A percentile compares a stretch with the other conserved stretches of the same genome.
These are phyloP conservation scores for Gordius sp. DNA, from an alignment of 2,888 invertebrate genomes.

Conservation along the genomic window DNA sequence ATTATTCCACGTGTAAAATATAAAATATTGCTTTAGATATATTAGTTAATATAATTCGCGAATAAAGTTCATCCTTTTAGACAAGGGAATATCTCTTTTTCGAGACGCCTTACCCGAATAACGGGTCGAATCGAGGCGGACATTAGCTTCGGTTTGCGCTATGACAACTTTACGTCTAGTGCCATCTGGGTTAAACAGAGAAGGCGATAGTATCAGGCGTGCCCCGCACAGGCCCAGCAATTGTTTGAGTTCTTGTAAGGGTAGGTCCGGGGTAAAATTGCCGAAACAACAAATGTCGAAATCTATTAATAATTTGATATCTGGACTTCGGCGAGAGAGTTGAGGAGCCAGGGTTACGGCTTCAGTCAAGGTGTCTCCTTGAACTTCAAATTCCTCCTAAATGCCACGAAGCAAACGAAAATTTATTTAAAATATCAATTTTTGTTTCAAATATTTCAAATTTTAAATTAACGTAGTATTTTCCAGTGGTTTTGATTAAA, in stretches of 20 bases:
- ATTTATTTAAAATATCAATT: too few species aligned
- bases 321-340: background rate
- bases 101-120: background rate
- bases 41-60: too few species aligned
- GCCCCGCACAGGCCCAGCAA: background rate
- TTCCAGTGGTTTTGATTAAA: too few species aligned
- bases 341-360: background rate
- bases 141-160: background rate
- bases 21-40: too few species aligned
- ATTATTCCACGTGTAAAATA: too few species aligned
- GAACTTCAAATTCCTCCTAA: background rate
- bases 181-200: background rate
- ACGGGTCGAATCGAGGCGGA: background rate
- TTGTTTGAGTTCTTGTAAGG: background rate
- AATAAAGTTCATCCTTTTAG: too few species aligned
- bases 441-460: too few species aligned
- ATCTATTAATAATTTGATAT: background rate
- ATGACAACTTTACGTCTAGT: background rate
- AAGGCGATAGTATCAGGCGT: background rate
- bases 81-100: too few species aligned
- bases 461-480: too few species aligned
- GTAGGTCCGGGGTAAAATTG: background rate
- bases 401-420: too few species aligned
- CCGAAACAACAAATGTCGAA: conserved; percentile 3
- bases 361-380: conserved; percentile 4